Conservation (phyloP, 2,113 vertebrate species). For the Gnathonemus longibarbis region DNA sequence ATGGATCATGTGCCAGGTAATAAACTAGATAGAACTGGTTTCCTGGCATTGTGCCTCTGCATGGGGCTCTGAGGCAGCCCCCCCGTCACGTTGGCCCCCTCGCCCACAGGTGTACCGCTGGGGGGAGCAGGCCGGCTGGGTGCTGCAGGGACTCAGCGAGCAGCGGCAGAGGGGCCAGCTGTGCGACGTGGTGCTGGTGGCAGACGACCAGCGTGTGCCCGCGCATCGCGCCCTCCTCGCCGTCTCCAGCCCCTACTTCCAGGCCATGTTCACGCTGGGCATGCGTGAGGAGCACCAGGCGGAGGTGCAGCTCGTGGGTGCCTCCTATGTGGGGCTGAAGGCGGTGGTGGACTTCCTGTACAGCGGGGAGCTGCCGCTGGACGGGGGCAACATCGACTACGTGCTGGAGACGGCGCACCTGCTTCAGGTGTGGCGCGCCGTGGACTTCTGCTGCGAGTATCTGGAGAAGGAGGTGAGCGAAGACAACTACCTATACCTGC, state of each 20-base stretch:
- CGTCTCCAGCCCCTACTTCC: conserved; percentile 87
- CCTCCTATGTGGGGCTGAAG: conserved; percentile 78
- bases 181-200: conserved; percentile 85
- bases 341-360: conserved; percentile 90
- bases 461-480: conserved; percentile 83
- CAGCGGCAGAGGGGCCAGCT: conserved; percentile 76
- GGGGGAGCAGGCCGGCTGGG: conserved; percentile 61
- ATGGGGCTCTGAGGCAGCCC: not conserved
- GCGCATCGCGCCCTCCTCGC: conserved; percentile 86
- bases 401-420: conserved; percentile 85
- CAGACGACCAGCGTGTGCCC: conserved; percentile 65
- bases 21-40: not conserved
- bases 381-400: conserved; percentile 80
- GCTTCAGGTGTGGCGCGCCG: conserved; percentile 84
- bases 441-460: conserved; percentile 94
- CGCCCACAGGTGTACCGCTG: conserved; percentile 70
- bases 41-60: not conserved
- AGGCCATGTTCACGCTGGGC: conserved; percentile 91
- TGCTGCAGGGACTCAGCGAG: conserved; percentile 80
- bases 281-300: conserved; percentile 86
- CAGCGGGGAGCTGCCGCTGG: conserved; percentile 74
- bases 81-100: not conserved
- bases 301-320: conserved; percentile 81
- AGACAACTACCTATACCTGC: conserved; percentile 88
- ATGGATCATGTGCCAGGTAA: not conserved